Evolutionary conservation across 30 jellyfish, hydroid and myxozoan genomes (phyloP).

Genomic region (Cassiopea xamachana): DNA sequence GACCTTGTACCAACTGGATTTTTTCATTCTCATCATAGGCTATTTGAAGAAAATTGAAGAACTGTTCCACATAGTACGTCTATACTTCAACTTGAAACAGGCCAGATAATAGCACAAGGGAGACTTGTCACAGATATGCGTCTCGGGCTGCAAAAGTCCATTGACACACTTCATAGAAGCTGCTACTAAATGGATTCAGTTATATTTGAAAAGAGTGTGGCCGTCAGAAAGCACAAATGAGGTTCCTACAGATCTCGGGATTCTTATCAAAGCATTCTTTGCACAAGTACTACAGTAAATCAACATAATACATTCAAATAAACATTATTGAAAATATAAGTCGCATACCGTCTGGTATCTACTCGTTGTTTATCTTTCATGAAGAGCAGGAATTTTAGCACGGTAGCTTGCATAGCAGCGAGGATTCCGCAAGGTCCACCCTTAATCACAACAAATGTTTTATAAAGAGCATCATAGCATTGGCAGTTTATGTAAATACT

Average conservation of each 20-base stretch:
- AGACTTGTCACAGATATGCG: too few relatives aligned
- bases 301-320: neutral
- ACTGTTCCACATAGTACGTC: too few relatives aligned
- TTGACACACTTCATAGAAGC: too few relatives aligned
- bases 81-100: too few relatives aligned
- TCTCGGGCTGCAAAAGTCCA: too few relatives aligned
- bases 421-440: conserved; percentile 95
- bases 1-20: too few relatives aligned
- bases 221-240: neutral
- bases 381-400: conserved; percentile 58
- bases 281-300: neutral
- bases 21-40: too few relatives aligned
- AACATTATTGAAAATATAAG: neutral
- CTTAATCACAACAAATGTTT: conserved; percentile 10
- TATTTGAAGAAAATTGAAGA: too few relatives aligned
- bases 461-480: neutral
- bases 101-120: too few relatives aligned
- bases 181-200: neutral
- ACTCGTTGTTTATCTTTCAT: conserved; percentile 23
- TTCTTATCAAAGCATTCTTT: neutral
- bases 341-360: conserved; percentile 5
- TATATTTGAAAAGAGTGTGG: neutral
- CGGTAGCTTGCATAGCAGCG: conserved; percentile 84
- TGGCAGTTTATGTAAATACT: neutral
- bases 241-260: neutral